A percentile compares a stretch with the other conserved stretches of the same genome.
Evolutionary conservation across 2,797 vertebrate genomes (phyloP).

Genomic region (Leucoraja ocellata): DNA sequence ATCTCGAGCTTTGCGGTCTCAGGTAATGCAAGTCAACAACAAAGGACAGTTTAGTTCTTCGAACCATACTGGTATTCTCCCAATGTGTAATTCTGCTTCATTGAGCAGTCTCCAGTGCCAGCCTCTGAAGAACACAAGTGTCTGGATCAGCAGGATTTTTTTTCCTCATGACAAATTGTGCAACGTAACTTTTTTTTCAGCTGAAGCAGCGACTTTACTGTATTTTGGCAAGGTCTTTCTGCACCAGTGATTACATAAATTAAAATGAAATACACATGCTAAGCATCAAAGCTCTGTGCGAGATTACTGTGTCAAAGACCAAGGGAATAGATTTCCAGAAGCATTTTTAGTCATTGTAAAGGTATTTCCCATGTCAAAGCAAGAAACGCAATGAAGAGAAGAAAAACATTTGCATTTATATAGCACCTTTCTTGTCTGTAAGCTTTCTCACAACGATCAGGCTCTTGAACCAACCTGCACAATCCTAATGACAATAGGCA

Average conservation of each 20-base stretch:
- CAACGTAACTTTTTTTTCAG: background rate
- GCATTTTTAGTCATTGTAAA: background rate
- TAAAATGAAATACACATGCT: background rate
- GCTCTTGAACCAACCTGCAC: too few relatives aligned
- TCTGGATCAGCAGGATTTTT: background rate
- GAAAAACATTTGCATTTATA: background rate
- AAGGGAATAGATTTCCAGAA: background rate
- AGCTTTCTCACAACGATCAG: too few relatives aligned
- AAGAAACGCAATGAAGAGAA: background rate
- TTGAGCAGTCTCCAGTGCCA: background rate
- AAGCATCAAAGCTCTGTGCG: background rate
- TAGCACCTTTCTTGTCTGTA: background rate
- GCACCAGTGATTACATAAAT: slow-evolving; percentile 24
- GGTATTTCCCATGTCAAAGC: background rate
- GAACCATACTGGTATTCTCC: background rate
- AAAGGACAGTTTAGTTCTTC: background rate
- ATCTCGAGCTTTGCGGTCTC: background rate
- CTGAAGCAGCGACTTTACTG: slow-evolving; percentile 34
- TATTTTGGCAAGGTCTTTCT: slow-evolving; percentile 1
- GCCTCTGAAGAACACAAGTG: background rate
- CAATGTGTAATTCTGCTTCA: background rate
- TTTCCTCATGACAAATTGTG: slow-evolving; percentile 30
- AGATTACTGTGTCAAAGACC: background rate
- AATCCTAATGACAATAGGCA: too few relatives aligned
- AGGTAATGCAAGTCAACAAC: slow-evolving; percentile 26